A percentile compares a stretch with the other conserved stretches of the same genome.
Evolutionary conservation across 2,797 vertebrate species (phyloP).

Genomic region (Garrulus glandarius): DNA sequence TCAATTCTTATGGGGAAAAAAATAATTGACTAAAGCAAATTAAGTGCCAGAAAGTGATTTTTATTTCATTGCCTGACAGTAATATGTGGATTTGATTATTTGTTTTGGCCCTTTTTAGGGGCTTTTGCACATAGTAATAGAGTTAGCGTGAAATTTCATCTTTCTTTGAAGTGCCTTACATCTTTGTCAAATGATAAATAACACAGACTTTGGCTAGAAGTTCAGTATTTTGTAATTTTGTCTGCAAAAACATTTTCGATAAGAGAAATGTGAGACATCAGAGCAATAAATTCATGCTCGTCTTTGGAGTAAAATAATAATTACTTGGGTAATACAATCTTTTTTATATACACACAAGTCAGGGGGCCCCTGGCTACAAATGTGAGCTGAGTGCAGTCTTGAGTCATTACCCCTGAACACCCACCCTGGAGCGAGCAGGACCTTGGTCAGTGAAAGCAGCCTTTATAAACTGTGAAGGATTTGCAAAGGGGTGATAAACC

Average conservation of each 20-base stretch:
- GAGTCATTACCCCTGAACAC: not conserved
- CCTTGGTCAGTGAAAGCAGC: not conserved
- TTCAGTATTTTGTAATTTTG: not conserved
- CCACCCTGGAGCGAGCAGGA: not conserved
- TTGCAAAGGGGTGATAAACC: not conserved
- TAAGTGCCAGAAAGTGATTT: not conserved
- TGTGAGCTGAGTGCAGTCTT: not conserved
- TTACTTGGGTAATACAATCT: not conserved
- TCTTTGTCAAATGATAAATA: slow-evolving; percentile 1
- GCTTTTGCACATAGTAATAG: not conserved
- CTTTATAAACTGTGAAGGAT: not conserved
- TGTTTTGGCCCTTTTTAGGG: not conserved
- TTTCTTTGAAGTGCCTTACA: not conserved
- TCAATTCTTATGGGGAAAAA: not conserved
- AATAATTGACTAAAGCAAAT: not conserved
- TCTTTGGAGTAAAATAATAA: not conserved
- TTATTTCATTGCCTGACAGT: not conserved
- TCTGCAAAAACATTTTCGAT: slow-evolving; percentile 6
- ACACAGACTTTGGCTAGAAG: not conserved
- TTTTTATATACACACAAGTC: not conserved
- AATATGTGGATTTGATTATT: not conserved
- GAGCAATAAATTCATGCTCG: not conserved
- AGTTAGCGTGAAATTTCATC: slow-evolving; percentile 4
- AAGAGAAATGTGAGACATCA: not conserved
- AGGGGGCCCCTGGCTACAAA: not conserved